phyloP scores from a whole-genome alignment of 2,888 invertebrate genomes.

The Stenodema calcarata region DNA sequence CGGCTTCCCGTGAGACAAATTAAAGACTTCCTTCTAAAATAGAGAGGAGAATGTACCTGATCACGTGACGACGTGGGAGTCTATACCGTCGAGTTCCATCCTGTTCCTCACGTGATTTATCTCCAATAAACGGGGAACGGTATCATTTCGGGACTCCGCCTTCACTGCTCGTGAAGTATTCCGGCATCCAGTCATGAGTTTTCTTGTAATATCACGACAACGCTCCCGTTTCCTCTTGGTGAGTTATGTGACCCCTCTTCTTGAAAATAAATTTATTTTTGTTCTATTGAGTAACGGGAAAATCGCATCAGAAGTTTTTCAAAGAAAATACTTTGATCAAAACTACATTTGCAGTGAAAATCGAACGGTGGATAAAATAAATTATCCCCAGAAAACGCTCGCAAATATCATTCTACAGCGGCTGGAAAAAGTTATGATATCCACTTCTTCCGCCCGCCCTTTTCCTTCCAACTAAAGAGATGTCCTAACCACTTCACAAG shows the following conservation, averaged over 20 bases:
- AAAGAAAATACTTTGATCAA: no score
- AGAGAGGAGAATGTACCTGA: not conserved
- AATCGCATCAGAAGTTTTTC: no score
- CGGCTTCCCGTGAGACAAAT: not conserved
- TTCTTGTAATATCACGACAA: not conserved
- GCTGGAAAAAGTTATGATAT: no score
- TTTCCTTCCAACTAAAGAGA: no score
- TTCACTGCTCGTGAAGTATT: not conserved
- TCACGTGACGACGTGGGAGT: constrained; percentile 2
- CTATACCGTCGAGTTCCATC: not conserved
- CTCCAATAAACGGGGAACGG: not conserved
- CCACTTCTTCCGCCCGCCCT: no score
- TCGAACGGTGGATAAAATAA: no score
- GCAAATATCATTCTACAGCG: no score
- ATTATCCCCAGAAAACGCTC: no score
- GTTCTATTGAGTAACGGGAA: no score
- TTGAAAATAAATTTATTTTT: not conserved
- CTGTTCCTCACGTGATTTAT: constrained; percentile 2
- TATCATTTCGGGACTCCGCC: not conserved
- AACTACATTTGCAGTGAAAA: no score
- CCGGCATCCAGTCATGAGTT: not conserved
- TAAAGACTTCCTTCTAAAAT: not conserved
- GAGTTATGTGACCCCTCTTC: not conserved
- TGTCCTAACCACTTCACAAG: no score
- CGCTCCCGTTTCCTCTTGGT: not conserved